Conservation (phyloP, 2,797 vertebrate genomes). For the Myotis vivesi region DNA sequence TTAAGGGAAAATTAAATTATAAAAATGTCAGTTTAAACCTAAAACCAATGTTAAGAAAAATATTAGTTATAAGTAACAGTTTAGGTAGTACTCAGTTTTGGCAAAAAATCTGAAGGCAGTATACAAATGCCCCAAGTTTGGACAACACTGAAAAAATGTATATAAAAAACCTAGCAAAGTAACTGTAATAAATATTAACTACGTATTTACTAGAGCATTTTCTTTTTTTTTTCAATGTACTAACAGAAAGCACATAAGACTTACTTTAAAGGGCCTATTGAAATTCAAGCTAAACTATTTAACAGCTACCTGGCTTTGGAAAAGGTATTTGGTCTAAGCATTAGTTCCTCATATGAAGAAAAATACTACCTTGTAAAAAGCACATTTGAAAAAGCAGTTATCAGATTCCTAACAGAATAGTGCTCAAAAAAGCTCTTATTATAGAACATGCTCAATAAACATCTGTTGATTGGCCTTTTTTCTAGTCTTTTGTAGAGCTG, state of each 20-base stretch:
- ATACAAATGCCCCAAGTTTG: not conserved
- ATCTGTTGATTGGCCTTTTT: not conserved
- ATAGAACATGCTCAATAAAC: not conserved
- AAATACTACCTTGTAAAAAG: not conserved
- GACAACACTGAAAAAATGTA: not conserved
- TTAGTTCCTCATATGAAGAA: not conserved
- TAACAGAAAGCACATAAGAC: not conserved
- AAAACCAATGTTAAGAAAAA: conserved; percentile 25
- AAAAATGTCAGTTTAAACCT: conserved; percentile 17
- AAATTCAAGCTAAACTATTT: not conserved
- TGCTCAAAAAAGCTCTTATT: not conserved
- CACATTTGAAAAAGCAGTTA: not conserved
- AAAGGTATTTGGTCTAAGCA: not conserved
- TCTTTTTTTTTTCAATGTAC: not conserved
- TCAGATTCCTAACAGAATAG: not conserved
- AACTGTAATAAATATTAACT: not conserved
- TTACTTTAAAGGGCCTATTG: conserved; percentile 8
- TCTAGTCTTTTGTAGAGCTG: not conserved
- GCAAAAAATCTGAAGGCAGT: not conserved
- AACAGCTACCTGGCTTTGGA: not conserved
- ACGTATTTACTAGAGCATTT: not conserved
- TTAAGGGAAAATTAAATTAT: conserved; percentile 23
- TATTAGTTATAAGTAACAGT: not conserved
- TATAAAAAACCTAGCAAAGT: not conserved
- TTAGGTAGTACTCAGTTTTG: not conserved